Percentiles rank a stretch among this genome's conserved stretches.
phyloP scores from a whole-genome alignment of 1,140 invertebrate genomes.

The Aphelinus certus region DNA sequence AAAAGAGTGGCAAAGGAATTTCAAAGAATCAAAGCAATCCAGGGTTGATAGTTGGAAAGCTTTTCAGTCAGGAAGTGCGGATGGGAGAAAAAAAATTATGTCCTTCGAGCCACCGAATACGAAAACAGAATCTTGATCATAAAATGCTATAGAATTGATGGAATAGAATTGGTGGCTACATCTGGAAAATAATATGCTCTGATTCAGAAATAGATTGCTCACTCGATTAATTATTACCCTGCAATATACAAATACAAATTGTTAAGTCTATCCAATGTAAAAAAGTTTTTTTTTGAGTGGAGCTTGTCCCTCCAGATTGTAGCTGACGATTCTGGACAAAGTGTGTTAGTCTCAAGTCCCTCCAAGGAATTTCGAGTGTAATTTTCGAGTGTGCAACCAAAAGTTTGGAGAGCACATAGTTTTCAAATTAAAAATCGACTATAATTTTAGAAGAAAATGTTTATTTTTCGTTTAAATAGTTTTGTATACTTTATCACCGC shows the following conservation, averaged over 20 bases:
- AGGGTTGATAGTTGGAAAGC: constrained; percentile 95
- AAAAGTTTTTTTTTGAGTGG: constrained; percentile 63
- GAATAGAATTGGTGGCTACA: constrained; percentile 2
- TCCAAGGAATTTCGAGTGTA: constrained; percentile 37
- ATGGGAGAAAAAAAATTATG: constrained; percentile 76
- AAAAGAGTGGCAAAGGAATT: constrained; percentile 97
- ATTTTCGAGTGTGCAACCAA: constrained; percentile 26
- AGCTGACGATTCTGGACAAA: neutral
- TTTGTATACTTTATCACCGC: constrained; percentile 71
- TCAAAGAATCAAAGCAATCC: constrained; percentile 94
- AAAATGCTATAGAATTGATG: constrained; percentile 63
- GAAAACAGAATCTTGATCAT: constrained; percentile 93
- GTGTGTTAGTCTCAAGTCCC: constrained; percentile 3
- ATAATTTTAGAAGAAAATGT: neutral
- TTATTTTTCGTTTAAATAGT: too few species aligned
- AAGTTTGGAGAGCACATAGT: constrained; percentile 22
- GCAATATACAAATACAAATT: constrained; percentile 37
- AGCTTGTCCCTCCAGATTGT: neutral
- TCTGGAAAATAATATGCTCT: constrained; percentile 14
- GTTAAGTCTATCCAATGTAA: constrained; percentile 23
- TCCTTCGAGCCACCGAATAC: constrained; percentile 93
- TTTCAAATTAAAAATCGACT: constrained; percentile 17
- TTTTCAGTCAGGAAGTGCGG: constrained; percentile 82
- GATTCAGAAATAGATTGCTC: constrained; percentile 30
- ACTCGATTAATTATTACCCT: constrained; percentile 29